Conservation (phyloP, 23 tunicate genomes). For the Clavelina lepadiformis region DNA sequence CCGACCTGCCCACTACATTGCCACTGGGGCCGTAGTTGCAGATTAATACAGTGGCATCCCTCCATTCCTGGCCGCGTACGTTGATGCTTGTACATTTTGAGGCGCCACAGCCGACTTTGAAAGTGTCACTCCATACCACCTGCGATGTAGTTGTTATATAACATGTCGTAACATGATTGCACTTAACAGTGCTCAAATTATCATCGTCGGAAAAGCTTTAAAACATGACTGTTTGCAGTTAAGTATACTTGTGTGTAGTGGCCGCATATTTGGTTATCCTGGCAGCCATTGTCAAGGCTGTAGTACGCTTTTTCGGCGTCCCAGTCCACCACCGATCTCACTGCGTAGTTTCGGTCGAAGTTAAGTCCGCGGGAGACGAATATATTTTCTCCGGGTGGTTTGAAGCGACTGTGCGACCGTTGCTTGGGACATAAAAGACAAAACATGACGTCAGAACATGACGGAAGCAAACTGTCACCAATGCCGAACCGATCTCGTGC, state of each 20-base stretch:
- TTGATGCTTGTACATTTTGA: conserved; percentile 17
- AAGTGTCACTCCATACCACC: conserved; percentile 48
- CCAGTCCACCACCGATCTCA: conserved; percentile 37
- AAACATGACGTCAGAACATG: no score
- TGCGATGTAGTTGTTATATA: no score
- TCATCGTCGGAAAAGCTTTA: no score
- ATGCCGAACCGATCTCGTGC: no score
- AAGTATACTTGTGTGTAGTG: conserved; percentile 54
- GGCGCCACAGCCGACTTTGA: conserved; percentile 65
- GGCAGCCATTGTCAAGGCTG: conserved; percentile 19
- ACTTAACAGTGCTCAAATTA: no score
- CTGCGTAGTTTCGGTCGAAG: not conserved
- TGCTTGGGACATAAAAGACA: conserved; percentile 4
- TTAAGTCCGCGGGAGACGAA: conserved; percentile 14
- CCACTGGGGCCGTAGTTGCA: conserved; percentile 78
- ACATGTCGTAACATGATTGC: no score
- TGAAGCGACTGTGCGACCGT: conserved; percentile 17
- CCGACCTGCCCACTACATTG: conserved; percentile 35
- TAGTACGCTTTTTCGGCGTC: conserved; percentile 45
- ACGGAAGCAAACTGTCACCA: no score
- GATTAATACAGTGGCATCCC: conserved; percentile 32
- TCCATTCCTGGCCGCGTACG: conserved; percentile 31
- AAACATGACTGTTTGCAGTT: no score
- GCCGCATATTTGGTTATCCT: conserved; percentile 24
- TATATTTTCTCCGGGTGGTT: conserved; percentile 19